phyloP scores from a whole-genome alignment of 2,797 vertebrate species.

The Epinephelus awoara region DNA sequence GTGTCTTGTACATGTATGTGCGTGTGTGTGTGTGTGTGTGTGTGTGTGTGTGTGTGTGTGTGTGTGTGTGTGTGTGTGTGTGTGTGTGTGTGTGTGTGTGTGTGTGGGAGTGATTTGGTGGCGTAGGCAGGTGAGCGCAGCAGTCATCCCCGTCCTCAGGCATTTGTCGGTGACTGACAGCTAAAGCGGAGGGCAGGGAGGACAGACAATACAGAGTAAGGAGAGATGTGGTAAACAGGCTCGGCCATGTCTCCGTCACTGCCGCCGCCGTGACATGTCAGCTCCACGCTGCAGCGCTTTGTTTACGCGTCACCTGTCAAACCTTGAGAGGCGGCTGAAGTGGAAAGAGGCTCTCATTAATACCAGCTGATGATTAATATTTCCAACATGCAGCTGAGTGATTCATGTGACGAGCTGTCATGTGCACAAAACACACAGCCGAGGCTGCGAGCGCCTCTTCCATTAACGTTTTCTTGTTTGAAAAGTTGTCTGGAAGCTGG shows the following conservation, averaged over 20 bases:
- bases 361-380: slow-evolving; percentile 48
- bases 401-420: slow-evolving; percentile 4
- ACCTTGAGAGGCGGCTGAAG: slow-evolving; percentile 43
- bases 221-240: slow-evolving; percentile 67
- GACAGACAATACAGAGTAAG: slow-evolving; percentile 64
- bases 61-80: background rate
- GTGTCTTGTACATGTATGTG: background rate
- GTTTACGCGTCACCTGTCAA: slow-evolving; percentile 58
- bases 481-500: background rate
- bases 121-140: slow-evolving; percentile 11
- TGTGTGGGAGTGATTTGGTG: background rate
- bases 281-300: slow-evolving; percentile 41
- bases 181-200: slow-evolving; percentile 54
- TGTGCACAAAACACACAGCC: background rate
- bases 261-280: slow-evolving; percentile 32
- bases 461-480: background rate
- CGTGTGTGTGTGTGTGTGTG: background rate
- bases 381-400: slow-evolving; percentile 42
- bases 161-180: slow-evolving; percentile 68
- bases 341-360: slow-evolving; percentile 55
- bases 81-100: background rate
- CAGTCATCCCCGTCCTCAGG: slow-evolving; percentile 43
- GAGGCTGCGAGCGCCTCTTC: no score
- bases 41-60: background rate
- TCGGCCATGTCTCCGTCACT: slow-evolving; percentile 40